These are phyloP conservation scores for Cylas formicarius DNA, from an alignment of 1,140 invertebrate genomes.

Conservation along the genomic window DNA sequence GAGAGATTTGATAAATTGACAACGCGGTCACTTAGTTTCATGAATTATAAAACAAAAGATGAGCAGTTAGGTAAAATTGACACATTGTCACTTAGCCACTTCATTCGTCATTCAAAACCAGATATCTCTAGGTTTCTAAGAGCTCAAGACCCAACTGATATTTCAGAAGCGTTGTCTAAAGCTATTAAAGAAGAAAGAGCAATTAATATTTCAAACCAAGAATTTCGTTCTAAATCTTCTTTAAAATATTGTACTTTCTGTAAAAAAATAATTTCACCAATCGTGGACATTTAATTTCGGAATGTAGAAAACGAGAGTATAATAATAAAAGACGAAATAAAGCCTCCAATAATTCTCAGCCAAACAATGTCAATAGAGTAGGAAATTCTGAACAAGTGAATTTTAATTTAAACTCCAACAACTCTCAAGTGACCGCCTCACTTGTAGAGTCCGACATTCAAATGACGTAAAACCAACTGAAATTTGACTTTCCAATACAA, in stretches of 20 bases:
- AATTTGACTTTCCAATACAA: too few relatives aligned
- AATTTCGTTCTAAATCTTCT: constrained; percentile 9
- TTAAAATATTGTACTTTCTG: constrained; percentile 9
- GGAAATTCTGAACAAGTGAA: too few relatives aligned
- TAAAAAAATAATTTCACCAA: constrained; percentile 23
- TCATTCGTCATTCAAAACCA: constrained; percentile 14
- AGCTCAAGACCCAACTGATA: constrained; percentile 6
- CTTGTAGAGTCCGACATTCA: constrained; percentile 8
- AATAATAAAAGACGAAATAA: constrained; percentile 14
- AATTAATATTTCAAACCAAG: constrained; percentile 4
- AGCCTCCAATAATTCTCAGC: too few relatives aligned
- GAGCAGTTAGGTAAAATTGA: constrained; percentile 8
- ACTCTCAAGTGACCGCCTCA: constrained; percentile 10
- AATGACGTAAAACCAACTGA: constrained; percentile 10
- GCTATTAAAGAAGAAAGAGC: constrained; percentile 13
- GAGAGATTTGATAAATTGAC: constrained; percentile 8
- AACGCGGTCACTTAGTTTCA: constrained; percentile 7
- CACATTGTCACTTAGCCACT: constrained; percentile 12
- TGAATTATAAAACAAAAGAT: not conserved
- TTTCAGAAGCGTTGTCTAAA: constrained; percentile 11
- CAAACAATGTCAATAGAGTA: too few relatives aligned
- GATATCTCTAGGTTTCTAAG: constrained; percentile 16
- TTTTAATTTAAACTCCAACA: constrained; percentile 17
- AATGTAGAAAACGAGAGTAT: constrained; percentile 22
- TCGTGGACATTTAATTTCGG: constrained; percentile 20